A percentile compares a stretch with the other conserved stretches of the same genome.
Conservation (phyloP, 2,797 vertebrate genomes). For the Astyanax mexicanus region DNA sequence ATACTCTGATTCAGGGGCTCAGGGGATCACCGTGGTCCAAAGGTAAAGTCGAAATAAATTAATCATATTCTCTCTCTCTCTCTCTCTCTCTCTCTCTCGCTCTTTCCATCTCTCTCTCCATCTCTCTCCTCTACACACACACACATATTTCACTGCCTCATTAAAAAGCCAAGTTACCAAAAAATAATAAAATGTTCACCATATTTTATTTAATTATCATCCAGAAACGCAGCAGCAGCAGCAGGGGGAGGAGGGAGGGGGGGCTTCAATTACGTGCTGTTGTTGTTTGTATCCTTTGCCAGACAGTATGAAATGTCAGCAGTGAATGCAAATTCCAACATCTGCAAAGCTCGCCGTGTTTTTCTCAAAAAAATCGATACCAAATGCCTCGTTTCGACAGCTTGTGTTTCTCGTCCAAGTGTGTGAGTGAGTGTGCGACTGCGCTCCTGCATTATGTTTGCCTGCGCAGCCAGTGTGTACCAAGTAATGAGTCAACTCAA, state of each 20-base stretch:
- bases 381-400: slow-evolving; percentile 33
- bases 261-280: slow-evolving; percentile 1
- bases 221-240: too few species aligned
- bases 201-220: slow-evolving; percentile 48
- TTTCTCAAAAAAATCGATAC: slow-evolving; percentile 46
- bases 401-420: slow-evolving; percentile 17
- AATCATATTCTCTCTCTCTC: slow-evolving; percentile 40
- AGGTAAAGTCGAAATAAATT: slow-evolving; percentile 63
- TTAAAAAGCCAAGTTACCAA: slow-evolving; percentile 44
- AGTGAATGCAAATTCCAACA: slow-evolving; percentile 48
- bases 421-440: slow-evolving; percentile 17
- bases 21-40: slow-evolving; percentile 58
- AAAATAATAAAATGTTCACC: slow-evolving; percentile 43
- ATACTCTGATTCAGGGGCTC: slow-evolving; percentile 60
- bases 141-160: slow-evolving; percentile 28
- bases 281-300: slow-evolving; percentile 49
- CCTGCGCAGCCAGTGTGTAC: slow-evolving; percentile 35
- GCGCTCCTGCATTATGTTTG: slow-evolving; percentile 4
- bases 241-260: not conserved
- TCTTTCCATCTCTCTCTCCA: not conserved
- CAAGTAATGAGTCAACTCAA: not conserved
- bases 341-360: slow-evolving; percentile 44
- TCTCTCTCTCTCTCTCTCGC: slow-evolving; percentile 27
- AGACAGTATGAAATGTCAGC: slow-evolving; percentile 53
- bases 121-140: not conserved